Conservation (phyloP, 92 coral and sea anemone species). For the Palythoa heliodiscus region DNA sequence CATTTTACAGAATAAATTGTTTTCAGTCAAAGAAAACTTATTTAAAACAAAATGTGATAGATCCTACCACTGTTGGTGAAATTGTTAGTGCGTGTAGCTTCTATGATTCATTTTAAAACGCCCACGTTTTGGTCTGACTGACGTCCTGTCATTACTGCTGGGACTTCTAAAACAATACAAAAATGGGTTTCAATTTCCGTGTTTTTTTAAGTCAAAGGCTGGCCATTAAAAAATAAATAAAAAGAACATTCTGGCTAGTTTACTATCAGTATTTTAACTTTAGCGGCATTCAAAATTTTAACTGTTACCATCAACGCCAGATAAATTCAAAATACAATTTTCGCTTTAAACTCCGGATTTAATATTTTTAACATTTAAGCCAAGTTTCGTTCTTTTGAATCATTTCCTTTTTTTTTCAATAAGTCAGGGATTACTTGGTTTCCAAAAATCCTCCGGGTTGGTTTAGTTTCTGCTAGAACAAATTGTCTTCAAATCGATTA, state of each 20-base stretch:
- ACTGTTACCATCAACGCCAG: background rate
- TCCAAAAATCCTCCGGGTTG: background rate
- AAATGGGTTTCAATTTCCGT: too few species aligned
- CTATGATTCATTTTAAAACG: background rate
- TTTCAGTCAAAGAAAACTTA: constrained; percentile 5
- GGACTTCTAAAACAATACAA: background rate
- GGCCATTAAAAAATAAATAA: background rate
- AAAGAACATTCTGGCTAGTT: background rate
- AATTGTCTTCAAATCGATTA: background rate
- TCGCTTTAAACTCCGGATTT: background rate
- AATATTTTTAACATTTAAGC: background rate
- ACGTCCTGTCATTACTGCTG: background rate
- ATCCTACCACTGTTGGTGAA: constrained; percentile 1
- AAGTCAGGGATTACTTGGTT: background rate
- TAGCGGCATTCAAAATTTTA: background rate
- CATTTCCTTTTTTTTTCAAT: background rate
- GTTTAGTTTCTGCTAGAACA: constrained; percentile 1
- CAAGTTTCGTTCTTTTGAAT: background rate
- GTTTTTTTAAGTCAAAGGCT: too few species aligned
- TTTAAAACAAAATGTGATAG: background rate
- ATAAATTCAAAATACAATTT: background rate
- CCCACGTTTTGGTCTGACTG: constrained; percentile 1
- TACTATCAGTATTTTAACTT: too few species aligned
- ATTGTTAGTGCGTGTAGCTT: background rate
- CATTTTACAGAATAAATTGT: background rate